Conservation (phyloP, 2,113 vertebrate species). For the Merops nubicus region DNA sequence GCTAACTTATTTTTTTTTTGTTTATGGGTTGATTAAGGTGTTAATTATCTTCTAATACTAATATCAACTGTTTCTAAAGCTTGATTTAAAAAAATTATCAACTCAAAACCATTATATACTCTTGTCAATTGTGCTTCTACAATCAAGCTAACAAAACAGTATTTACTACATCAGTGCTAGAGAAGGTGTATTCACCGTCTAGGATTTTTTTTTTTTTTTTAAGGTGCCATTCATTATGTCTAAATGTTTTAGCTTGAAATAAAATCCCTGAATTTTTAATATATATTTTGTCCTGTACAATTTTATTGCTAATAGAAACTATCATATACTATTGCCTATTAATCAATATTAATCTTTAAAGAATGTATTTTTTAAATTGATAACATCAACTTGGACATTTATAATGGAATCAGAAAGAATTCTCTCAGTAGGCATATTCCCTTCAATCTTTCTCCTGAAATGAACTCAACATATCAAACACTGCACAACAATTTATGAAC, state of each 20-base stretch:
- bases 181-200: not conserved
- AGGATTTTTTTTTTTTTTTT: not conserved
- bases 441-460: constrained; percentile 6
- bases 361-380: not conserved
- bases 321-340: not conserved
- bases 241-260: not conserved
- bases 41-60: not conserved
- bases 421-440: not conserved
- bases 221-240: not conserved
- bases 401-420: not conserved
- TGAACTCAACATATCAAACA: constrained; percentile 40
- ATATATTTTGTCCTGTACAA: not conserved
- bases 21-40: not conserved
- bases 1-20: not conserved
- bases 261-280: not conserved
- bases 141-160: not conserved
- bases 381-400: not conserved
- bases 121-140: not conserved
- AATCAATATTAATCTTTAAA: not conserved
- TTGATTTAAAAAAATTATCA: not conserved
- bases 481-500: not conserved
- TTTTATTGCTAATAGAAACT: not conserved
- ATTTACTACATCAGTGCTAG: not conserved
- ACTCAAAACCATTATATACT: not conserved
- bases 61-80: not conserved